Evolutionary conservation across 2,113 vertebrate genomes (phyloP).

Genomic region (Eurystomus gularis): DNA sequence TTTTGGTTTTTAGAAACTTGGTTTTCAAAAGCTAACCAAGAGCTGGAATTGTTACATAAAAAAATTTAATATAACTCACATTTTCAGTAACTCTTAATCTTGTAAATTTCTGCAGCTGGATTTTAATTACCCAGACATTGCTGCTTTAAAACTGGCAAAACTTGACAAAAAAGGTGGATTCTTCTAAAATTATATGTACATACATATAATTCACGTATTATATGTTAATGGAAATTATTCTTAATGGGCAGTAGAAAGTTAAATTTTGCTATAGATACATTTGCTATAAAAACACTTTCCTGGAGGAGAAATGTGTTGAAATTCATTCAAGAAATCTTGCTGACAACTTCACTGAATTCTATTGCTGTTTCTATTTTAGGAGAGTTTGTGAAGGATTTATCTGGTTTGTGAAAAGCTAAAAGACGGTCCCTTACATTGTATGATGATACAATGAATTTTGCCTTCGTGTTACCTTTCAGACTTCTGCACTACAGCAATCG

Average conservation of each 20-base stretch:
- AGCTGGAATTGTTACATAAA: neutral
- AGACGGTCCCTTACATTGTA: neutral
- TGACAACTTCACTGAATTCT: conserved; percentile 10
- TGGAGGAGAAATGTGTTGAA: neutral
- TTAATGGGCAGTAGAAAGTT: neutral
- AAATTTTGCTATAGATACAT: neutral
- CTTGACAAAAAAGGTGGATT: neutral
- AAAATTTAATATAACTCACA: neutral
- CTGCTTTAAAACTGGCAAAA: neutral
- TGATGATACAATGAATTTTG: neutral
- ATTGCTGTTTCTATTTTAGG: neutral
- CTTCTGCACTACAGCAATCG: neutral
- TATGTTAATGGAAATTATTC: neutral
- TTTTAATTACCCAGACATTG: neutral
- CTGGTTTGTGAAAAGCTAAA: neutral
- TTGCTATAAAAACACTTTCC: neutral
- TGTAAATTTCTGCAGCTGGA: neutral
- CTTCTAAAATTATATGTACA: neutral
- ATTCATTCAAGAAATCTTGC: conserved; percentile 14
- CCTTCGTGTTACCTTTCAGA: neutral
- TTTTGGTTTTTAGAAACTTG: neutral
- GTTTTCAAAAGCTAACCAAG: neutral
- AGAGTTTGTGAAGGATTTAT: neutral
- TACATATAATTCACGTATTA: neutral
- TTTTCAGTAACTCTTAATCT: neutral